A percentile compares a stretch with the other conserved stretches of the same genome.
These are phyloP conservation scores for Adineta ricciae DNA, from an alignment of 2,888 invertebrate species.

Conservation along the genomic window DNA sequence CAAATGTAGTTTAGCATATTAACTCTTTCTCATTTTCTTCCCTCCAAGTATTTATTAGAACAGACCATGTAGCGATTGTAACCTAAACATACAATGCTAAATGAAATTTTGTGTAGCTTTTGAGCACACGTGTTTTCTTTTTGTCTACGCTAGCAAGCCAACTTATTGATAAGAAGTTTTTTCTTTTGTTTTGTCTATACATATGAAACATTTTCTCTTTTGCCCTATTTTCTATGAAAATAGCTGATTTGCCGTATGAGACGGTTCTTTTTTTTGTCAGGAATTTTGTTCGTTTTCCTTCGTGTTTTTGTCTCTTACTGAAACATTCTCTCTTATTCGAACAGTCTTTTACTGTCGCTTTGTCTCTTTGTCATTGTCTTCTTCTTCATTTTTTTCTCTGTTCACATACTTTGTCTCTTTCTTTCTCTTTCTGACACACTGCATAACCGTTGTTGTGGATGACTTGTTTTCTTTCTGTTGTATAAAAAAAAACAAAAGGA, in stretches of 20 bases:
- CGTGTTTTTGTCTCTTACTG: not conserved
- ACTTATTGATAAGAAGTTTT: not conserved
- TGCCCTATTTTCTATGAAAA: not conserved
- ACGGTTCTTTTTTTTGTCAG: not conserved
- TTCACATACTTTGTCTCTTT: too few relatives aligned
- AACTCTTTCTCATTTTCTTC: not conserved
- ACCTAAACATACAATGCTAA: not conserved
- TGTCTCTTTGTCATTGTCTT: not conserved
- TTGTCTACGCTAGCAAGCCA: not conserved
- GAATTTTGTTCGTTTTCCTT: not conserved
- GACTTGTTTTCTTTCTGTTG: not conserved
- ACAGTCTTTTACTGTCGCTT: not conserved
- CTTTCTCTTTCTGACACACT: not conserved
- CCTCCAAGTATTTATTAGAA: conserved; percentile 2
- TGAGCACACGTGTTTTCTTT: not conserved
- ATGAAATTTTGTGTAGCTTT: not conserved
- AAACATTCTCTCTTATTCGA: not conserved
- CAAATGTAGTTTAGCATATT: not conserved
- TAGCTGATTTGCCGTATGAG: not conserved
- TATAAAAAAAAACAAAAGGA: not conserved
- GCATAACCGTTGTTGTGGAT: conserved; percentile 9
- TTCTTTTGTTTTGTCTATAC: not conserved
- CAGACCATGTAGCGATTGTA: not conserved
- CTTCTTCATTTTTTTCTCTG: not conserved
- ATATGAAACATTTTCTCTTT: not conserved